A percentile compares a stretch with the other conserved stretches of the same genome.
These are phyloP conservation scores for Teleiodes luculella DNA, from an alignment of 2,888 invertebrate species.

Conservation along the genomic window DNA sequence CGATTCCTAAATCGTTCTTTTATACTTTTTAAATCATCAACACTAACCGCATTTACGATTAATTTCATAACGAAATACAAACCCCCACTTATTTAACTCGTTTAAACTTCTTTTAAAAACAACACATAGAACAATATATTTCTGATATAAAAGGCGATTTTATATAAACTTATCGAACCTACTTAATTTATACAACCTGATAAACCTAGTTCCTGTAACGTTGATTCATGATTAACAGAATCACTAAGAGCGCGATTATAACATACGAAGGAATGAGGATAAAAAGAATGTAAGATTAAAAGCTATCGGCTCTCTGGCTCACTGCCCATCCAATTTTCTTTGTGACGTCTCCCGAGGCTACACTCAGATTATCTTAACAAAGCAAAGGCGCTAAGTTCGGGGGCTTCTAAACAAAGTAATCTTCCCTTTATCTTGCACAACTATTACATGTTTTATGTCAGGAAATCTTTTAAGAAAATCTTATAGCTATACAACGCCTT, in stretches of 20 bases:
- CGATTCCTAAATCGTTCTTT: too few relatives aligned
- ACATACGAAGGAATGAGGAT: conserved; percentile 64
- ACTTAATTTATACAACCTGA: too few relatives aligned
- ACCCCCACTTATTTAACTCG: too few relatives aligned
- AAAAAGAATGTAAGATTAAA: conserved; percentile 72
- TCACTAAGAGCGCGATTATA: conserved; percentile 47
- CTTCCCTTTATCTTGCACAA: conserved; percentile 22
- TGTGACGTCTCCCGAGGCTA: conserved; percentile 69
- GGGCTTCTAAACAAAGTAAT: conserved; percentile 61
- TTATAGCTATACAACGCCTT: too few relatives aligned
- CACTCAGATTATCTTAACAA: conserved; percentile 74
- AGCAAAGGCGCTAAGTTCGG: conserved; percentile 61
- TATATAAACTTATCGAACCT: too few relatives aligned
- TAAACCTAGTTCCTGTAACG: background rate
- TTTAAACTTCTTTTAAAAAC: too few relatives aligned
- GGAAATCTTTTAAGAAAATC: background rate
- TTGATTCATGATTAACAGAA: too few relatives aligned
- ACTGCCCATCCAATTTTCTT: conserved; percentile 78
- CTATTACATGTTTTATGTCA: background rate
- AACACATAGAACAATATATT: too few relatives aligned
- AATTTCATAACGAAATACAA: too few relatives aligned
- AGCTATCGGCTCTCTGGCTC: conserved; percentile 75
- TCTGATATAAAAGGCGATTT: too few relatives aligned
- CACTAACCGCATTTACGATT: too few relatives aligned
- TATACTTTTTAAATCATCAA: too few relatives aligned